These are phyloP conservation scores for Acheta domesticus DNA, from an alignment of 2,888 invertebrate genomes.

Conservation along the genomic window DNA sequence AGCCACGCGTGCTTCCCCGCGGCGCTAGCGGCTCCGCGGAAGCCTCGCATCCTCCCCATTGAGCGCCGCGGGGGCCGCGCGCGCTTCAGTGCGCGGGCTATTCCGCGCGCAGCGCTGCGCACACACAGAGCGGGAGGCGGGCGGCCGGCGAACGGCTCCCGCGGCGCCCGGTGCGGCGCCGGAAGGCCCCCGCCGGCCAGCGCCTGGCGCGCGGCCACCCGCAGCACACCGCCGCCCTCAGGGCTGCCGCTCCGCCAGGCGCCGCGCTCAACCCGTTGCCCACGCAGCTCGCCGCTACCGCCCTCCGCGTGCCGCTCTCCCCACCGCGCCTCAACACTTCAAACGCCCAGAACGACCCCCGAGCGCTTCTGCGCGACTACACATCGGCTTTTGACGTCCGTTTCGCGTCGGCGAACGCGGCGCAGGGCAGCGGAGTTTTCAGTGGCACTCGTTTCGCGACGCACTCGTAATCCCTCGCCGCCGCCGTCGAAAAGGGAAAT, in stretches of 20 bases:
- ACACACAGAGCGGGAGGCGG: neutral
- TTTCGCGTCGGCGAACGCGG: neutral
- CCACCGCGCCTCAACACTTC: neutral
- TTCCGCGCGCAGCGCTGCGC: too few species aligned
- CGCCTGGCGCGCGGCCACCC: neutral
- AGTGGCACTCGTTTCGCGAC: neutral
- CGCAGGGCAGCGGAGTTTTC: neutral
- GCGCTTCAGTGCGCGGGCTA: too few species aligned
- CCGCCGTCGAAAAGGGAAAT: too few species aligned
- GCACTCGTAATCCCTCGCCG: neutral
- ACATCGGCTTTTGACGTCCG: neutral
- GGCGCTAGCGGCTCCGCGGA: too few species aligned
- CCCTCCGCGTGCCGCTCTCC: neutral
- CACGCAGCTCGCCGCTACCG: too few species aligned
- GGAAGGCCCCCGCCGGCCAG: neutral
- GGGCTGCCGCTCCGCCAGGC: neutral
- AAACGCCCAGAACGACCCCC: neutral
- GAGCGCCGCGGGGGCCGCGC: too few species aligned
- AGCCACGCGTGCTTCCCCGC: too few species aligned
- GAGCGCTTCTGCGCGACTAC: neutral
- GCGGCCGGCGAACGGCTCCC: neutral
- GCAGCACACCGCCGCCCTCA: neutral
- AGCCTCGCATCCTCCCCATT: too few species aligned
- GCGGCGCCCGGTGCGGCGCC: neutral
- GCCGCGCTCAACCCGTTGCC: neutral